Base-by-base conservation (phyloP, 2,797 vertebrate genomes). In the Takifugu rubripes region DNA sequence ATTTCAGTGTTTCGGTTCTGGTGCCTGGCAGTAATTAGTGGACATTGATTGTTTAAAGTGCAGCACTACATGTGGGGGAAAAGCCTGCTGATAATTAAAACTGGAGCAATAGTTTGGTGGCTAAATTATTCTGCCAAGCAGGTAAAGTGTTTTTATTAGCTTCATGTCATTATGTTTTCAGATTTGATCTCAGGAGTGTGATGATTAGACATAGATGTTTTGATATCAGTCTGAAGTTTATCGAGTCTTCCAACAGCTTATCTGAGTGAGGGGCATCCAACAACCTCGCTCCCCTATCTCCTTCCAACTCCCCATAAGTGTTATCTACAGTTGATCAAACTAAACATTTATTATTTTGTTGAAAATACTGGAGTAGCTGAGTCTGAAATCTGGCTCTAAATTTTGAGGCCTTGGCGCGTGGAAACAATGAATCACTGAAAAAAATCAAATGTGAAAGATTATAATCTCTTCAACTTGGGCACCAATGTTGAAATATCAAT, bases 331-430 rank as follows among this genome's bases (percentile, higher is more conserved):
- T 82, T 66, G 72, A 74, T 73, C 67, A 70, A 66, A 60, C 71
- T 64, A 67, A 61, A 74, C 79, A 81, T 75, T 61, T 58, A 47
- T 76, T 67, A 76, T 61, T 76, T 43, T 62, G 74, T 71, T 65
- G 31, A 6, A 59, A 12, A 74, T 74, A 73, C 75, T 64, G 80
- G 65, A 72, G 54, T 69, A 68, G 56, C 64, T 14, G 3, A 70
- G 83, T 85, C 31, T 45, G 59, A 56, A 69, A 71, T 55, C 45
- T 3, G 61, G 64, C 50, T 70, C 44, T 56, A 25, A 40, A 52
- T 62, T 56, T 51, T 59, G 29, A 47, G 51, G 66, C 29, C 16
- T 9, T 71, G 64, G 60, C 73, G 79, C 61, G 78, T 84, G 84
- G 74, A 78, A 84, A 66, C 62, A 44, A 44, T 17, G 5, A 44